Evolutionary conservation across 2,888 invertebrate species (phyloP), one percentile per base, ranked within the genome.

Genomic region (Seira ritae): DNA sequence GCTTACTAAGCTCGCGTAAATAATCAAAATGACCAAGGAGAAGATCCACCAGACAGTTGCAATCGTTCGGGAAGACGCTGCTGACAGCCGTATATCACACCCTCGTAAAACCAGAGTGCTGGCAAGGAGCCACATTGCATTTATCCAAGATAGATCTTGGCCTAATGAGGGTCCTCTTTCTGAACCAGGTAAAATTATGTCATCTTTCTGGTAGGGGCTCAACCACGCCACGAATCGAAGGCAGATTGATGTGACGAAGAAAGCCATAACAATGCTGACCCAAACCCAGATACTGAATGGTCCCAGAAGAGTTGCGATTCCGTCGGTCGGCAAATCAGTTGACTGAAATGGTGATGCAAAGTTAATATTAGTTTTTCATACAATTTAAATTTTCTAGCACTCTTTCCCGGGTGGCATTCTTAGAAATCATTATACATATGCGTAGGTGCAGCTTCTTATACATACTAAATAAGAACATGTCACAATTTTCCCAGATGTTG

Each of bases 231-330:
- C 88, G 37, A 88, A 76, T 23, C 88, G 83, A 12, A 88, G 87
- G 74, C 85, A 86, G 15, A 88, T 83, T 31, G 88, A 86, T n/a
- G 87, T 88, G 46, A 87, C 72, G 65, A 88, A 86, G 78, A 88
- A 88, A 42, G 87, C 87, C 74, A 88, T 70, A n/a, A 80, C 67
- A 37, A 88, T 87, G 78, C 87, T 88, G 70, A 88, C 83, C 88
- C 88, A 88, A 60, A 88, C 88, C 88, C 88, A 88, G 37, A 85
- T 74, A 76, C 87, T 87, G 74, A 88, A 88, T n/a, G 88, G 88
- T 22, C 85, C 84, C 66, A 88, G 67, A 19, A 88, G 72, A 1
- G 87, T 86, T 3, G 84, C 70, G 0, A 86, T 66, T 23, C 85
- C 88, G 24, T 87, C 84, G 23, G 84, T 78, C 15, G 86, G 85